phyloP scores from a whole-genome alignment of 64 coral and sea anemone genomes.

The Pocillopora damicornis region DNA sequence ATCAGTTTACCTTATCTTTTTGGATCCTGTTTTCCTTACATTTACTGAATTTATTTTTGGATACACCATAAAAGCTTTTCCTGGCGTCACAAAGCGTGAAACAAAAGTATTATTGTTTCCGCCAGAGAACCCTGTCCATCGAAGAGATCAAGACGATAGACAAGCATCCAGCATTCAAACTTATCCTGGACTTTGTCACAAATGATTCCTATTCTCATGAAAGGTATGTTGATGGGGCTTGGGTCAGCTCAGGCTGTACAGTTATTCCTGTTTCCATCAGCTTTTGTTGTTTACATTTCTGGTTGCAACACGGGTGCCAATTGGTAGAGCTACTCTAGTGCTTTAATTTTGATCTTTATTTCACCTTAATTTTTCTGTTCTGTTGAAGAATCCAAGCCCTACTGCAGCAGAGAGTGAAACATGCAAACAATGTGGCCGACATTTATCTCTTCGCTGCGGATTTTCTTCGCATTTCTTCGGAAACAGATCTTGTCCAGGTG shows the following conservation, averaged over 20 bases:
- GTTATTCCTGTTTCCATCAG: too few species aligned
- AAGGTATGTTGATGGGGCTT: slow-evolving; percentile 48
- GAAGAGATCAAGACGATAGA: slow-evolving; percentile 89
- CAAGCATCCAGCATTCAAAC: slow-evolving; percentile 94
- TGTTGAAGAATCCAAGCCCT: slow-evolving; percentile 62
- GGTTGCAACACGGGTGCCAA: too few species aligned
- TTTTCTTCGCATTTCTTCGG: slow-evolving; percentile 84
- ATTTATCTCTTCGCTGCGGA: slow-evolving; percentile 97
- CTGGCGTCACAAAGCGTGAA: background rate
- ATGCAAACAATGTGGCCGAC: slow-evolving; percentile 76
- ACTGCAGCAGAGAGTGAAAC: slow-evolving; percentile 81
- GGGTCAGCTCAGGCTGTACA: background rate
- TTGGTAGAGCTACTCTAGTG: too few species aligned
- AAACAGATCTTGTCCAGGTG: slow-evolving; percentile 93
- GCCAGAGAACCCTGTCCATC: slow-evolving; percentile 64
- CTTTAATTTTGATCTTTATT: background rate
- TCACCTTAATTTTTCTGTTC: background rate
- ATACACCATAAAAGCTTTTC: too few species aligned
- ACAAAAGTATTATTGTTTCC: background rate
- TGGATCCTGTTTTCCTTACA: too few species aligned
- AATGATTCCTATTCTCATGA: slow-evolving; percentile 88
- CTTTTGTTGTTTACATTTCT: too few species aligned
- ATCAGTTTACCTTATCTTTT: too few species aligned
- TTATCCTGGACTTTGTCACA: slow-evolving; percentile 94
- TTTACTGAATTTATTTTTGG: too few species aligned